A percentile compares a stretch with the other conserved stretches of the same genome.
These are phyloP conservation scores for Tetramorium simillimum DNA, from an alignment of 1,140 invertebrate genomes.

Conservation along the genomic window DNA sequence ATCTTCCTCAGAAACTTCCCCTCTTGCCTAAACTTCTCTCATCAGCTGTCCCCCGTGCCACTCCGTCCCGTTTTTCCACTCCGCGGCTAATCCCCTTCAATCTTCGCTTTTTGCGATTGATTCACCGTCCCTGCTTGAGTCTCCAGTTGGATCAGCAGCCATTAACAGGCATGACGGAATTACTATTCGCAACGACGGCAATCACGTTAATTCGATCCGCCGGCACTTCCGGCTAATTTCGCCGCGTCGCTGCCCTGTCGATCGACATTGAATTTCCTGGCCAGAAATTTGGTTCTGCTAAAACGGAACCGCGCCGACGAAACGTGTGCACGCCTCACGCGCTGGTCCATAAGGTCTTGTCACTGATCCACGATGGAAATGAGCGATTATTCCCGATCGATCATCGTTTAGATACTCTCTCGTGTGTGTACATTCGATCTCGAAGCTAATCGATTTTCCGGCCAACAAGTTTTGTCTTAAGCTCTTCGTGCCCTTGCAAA, in stretches of 20 bases:
- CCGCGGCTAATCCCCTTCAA: background rate
- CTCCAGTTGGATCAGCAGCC: background rate
- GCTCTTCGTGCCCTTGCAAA: background rate
- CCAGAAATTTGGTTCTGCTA: conserved; percentile 40
- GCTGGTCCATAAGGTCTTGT: conserved; percentile 36
- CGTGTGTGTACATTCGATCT: background rate
- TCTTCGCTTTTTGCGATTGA: background rate
- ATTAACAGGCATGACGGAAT: background rate
- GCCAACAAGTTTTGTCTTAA: background rate
- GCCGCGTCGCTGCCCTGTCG: background rate
- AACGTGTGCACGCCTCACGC: conserved; percentile 23
- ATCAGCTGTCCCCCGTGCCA: background rate
- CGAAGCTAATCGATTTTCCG: background rate
- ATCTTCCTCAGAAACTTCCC: background rate
- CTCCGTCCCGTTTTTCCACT: background rate
- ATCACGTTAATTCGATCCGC: conserved; percentile 25
- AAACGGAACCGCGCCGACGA: background rate
- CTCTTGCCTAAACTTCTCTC: background rate
- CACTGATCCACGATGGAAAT: background rate
- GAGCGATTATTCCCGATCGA: conserved; percentile 21
- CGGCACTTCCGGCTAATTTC: conserved; percentile 33
- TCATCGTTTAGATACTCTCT: background rate
- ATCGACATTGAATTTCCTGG: conserved; percentile 46
- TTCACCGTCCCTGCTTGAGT: background rate
- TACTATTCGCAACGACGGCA: conserved; percentile 1